Percentiles rank a stretch among this genome's conserved stretches.
These are phyloP conservation scores for Odontamblyopus rebecca DNA, from an alignment of 2,797 vertebrate genomes.

Conservation along the genomic window DNA sequence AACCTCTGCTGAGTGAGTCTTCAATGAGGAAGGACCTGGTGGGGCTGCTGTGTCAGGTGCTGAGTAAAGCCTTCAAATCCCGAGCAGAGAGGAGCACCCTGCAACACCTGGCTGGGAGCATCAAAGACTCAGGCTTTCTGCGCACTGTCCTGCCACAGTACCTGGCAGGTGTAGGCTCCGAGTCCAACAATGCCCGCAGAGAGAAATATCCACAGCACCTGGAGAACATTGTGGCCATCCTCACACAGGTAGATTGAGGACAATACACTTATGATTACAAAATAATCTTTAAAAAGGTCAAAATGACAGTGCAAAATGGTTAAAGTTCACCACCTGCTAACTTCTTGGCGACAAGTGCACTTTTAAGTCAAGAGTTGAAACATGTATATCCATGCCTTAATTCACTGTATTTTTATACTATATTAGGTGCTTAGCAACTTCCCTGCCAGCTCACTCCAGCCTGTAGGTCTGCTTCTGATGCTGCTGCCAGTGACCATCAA, in stretches of 20 bases:
- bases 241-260: conserved; percentile 69
- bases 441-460: conserved; percentile 83
- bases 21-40: conserved; percentile 78
- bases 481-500: conserved; percentile 79
- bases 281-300: not conserved
- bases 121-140: conserved; percentile 89
- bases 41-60: conserved; percentile 83
- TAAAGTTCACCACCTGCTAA: not conserved
- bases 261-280: not conserved
- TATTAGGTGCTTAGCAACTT: conserved; percentile 80
- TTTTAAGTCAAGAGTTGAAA: not conserved
- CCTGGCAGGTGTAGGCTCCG: conserved; percentile 79
- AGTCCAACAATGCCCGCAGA: conserved; percentile 64
- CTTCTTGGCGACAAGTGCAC: not conserved
- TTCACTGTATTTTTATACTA: not conserved
- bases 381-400: not conserved
- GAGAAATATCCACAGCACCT: conserved; percentile 82
- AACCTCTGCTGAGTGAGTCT: conserved; percentile 69
- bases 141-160: conserved; percentile 80
- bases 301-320: not conserved
- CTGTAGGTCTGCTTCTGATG: conserved; percentile 78
- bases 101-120: conserved; percentile 78
- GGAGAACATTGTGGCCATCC: conserved; percentile 80
- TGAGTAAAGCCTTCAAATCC: conserved; percentile 84
- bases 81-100: conserved; percentile 77